Evolutionary conservation across 2,113 vertebrate genomes (phyloP).

Genomic region (Saccopteryx bilineata): DNA sequence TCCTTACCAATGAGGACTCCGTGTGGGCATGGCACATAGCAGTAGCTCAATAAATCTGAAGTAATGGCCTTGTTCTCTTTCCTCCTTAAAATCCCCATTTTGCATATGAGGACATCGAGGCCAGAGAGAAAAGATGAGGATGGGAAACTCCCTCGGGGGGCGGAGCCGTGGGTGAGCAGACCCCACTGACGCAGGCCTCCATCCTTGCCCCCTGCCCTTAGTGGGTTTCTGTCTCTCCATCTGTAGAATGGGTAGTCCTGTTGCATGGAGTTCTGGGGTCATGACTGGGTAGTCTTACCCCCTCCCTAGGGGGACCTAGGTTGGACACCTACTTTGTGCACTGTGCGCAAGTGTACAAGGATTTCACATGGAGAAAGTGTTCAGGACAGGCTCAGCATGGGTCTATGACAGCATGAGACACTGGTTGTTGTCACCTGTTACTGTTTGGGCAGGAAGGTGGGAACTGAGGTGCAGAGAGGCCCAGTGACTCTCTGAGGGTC

Average conservation of each 20-base stretch:
- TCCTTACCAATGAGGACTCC: not conserved
- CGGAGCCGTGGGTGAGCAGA: not conserved
- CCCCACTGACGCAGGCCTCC: not conserved
- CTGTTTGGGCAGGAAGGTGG: not conserved
- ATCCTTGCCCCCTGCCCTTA: not conserved
- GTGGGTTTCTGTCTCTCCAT: not conserved
- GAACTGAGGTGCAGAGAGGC: not conserved
- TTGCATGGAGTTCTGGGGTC: not conserved
- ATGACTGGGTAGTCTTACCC: not conserved
- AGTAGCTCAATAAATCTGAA: not conserved
- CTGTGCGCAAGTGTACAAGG: not conserved
- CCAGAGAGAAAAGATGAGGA: not conserved
- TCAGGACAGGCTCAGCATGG: not conserved
- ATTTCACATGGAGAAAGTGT: not conserved
- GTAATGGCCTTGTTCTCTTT: not conserved
- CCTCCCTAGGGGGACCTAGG: not conserved
- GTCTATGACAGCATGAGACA: not conserved
- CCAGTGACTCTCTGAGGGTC: not conserved
- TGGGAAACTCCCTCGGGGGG: not conserved
- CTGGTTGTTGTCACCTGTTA: not conserved
- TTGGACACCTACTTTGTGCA: not conserved
- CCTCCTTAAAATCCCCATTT: conserved; percentile 43
- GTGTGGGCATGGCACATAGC: not conserved
- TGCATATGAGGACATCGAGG: not conserved
- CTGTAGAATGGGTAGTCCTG: conserved; percentile 28